Conservation (phyloP, 2,113 vertebrate genomes). For the human (Homo sapiens) region GRCh38 chr21:43675001-43675500, state of each 20-base stretch:
- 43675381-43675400: accelerated
- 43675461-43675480: not conserved
- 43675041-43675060: conserved; percentile 85
- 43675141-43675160: conserved; percentile 88
- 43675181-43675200: not conserved
- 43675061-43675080: conserved; percentile 85
- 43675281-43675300: not conserved
- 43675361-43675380: not conserved
- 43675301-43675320: not conserved
- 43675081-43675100: conserved; percentile 80
- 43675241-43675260: accelerated
- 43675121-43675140: conserved; percentile 91
- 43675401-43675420: accelerated
- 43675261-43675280: accelerated
- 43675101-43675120: conserved; percentile 91
- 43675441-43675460: not conserved
- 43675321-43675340: accelerated
- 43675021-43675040: conserved; percentile 77
- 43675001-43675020: accelerated
- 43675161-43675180: conserved; percentile 83
- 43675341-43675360: accelerated
- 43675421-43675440: not conserved
- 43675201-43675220: accelerated
- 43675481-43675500: no score
- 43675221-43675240: accelerated